phyloP scores from a whole-genome alignment of 53 echinoderm and acorn worm species.

The Echinarachnius parma region DNA sequence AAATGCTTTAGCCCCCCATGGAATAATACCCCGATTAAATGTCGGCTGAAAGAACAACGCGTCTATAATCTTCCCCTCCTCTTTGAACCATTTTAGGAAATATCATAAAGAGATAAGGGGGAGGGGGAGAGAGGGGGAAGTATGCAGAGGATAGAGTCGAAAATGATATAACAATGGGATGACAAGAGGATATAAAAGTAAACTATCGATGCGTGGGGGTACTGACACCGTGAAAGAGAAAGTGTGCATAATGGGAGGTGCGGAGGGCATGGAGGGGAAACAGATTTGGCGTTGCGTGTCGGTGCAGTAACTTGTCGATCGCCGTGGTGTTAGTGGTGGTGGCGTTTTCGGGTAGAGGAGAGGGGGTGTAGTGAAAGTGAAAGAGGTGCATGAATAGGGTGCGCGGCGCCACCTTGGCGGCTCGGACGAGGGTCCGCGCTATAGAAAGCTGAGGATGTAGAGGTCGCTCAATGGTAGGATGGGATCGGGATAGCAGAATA shows the following conservation, averaged over 20 bases:
- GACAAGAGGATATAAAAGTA: conserved; percentile 13
- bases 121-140: too few species aligned
- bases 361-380: background rate
- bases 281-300: background rate
- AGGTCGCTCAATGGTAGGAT: conserved; percentile 35
- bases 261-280: background rate
- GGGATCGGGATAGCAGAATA: too few species aligned
- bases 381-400: conserved; percentile 3
- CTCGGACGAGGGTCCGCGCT: too few species aligned
- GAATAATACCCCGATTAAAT: background rate
- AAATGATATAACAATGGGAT: conserved; percentile 30
- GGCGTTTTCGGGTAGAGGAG: background rate
- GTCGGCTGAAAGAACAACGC: conserved; percentile 3
- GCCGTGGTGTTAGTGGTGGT: too few species aligned
- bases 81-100: background rate
- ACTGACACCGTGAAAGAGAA: background rate
- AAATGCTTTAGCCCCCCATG: conserved; percentile 39
- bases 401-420: too few species aligned
- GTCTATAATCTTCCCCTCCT: conserved; percentile 29
- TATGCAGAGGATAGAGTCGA: conserved; percentile 28
- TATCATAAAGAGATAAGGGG: too few species aligned
- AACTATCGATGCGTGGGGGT: conserved; percentile 25
- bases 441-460: background rate
- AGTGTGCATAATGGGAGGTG: conserved; percentile 30
- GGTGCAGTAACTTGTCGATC: background rate